Evolutionary conservation across 2,888 invertebrate species (phyloP), one percentile per base, ranked within the genome.

Genomic region (Amphiduros pacificus): DNA sequence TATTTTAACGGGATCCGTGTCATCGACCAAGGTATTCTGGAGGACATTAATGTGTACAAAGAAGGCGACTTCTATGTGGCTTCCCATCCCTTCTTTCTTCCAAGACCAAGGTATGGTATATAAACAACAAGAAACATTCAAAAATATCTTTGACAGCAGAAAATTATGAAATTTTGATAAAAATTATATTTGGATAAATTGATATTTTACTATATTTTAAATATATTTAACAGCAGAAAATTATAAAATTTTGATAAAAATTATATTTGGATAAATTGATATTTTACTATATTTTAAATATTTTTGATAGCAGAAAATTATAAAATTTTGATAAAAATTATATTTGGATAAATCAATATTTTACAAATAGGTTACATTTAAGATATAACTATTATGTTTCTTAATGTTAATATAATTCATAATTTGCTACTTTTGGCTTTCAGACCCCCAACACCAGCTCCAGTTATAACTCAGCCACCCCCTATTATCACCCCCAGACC

Each of bases 1-100:
- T 73, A 74, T 62, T 72, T 73, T 61, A 78, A 79, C 58, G 71
- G 73, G 5, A 36, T 67, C 5, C 66, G 68, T 6, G 62, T 76
- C 20, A 68, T 75, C 31, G 70, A 70, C 32, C 41, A 69, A 36
- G 70, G 69, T 0, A 55, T 32, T 5, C 55, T 54, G 2, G 55
- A 66, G 5, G 55, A 53, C 11, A 58, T 50, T 9, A 60, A 64
- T 6, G 62, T 64, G 0, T 51, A 29, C 4, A 61, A 29, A 26
- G 48, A 55, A 11, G 69, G 71, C 17, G 75, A 76, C 60, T 65
- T 71, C 28, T 55, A 48, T 6, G 58, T 64, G 17, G 77, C 74
- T 3, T 61, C 60, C 2, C 70, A 67, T 40, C 73, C 71, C 6
- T 76, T 71, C 63, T 57, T 41, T 44, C 59, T 69, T 2, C 54